These are phyloP conservation scores for Eurytoma adleriae DNA, from an alignment of 2,888 invertebrate genomes.

Conservation along the genomic window DNA sequence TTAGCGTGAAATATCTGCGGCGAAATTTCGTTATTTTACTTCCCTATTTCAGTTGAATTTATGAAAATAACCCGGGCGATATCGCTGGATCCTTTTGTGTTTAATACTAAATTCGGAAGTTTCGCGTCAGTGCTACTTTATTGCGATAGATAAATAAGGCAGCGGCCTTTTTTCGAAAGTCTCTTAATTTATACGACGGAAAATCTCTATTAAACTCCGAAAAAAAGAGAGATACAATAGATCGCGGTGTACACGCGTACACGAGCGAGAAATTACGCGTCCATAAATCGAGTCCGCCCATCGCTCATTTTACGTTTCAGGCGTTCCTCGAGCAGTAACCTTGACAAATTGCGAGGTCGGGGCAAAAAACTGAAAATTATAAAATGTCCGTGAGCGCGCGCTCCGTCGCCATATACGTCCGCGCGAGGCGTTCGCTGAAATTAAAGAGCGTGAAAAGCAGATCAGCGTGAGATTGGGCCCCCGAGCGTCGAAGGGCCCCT, in stretches of 20 bases:
- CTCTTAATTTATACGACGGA: no score
- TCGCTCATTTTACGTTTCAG: constrained; percentile 8
- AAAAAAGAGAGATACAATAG: background rate
- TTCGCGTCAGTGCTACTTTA: no score
- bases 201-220: no score
- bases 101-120: background rate
- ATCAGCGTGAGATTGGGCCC: constrained; percentile 22
- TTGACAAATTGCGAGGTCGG: constrained; percentile 30
- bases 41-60: background rate
- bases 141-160: no score
- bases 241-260: background rate
- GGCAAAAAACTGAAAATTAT: background rate
- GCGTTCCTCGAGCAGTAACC: constrained; percentile 2
- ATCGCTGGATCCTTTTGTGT: background rate
- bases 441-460: constrained; percentile 38
- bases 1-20: background rate
- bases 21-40: constrained; percentile 4
- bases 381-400: constrained; percentile 8
- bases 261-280: constrained; percentile 30
- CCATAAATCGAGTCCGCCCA: constrained; percentile 18
- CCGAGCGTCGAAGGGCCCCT: background rate
- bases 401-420: background rate
- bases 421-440: background rate
- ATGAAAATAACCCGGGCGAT: background rate
- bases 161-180: no score